phyloP scores from a whole-genome alignment of 2,113 vertebrate genomes.

The Meriones unguiculatus region DNA sequence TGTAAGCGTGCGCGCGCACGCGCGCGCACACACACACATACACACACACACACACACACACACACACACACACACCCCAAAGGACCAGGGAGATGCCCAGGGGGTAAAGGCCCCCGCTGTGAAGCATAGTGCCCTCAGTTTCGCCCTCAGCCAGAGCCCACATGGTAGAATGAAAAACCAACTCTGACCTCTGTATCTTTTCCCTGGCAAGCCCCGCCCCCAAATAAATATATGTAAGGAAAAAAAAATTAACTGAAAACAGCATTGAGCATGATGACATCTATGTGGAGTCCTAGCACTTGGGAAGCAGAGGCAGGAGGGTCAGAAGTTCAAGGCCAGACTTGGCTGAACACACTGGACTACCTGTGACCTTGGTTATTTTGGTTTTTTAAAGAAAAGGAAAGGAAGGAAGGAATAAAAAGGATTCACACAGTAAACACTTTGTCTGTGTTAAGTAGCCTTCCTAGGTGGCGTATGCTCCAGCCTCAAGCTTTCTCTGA shows the following conservation, averaged over 20 bases:
- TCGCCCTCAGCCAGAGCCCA: neutral
- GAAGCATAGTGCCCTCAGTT: neutral
- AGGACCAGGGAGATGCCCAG: neutral
- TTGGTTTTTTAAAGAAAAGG: neutral
- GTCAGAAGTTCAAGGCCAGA: neutral
- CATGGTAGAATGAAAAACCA: neutral
- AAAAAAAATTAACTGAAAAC: neutral
- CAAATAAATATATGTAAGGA: neutral
- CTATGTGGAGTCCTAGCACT: neutral
- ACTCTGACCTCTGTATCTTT: neutral
- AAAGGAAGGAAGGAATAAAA: neutral
- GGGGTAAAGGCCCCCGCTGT: neutral
- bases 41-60: neutral
- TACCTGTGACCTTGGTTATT: neutral
- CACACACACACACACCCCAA: neutral
- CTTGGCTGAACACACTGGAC: neutral
- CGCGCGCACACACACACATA: too few relatives aligned
- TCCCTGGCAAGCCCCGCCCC: neutral
- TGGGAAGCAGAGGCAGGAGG: too few relatives aligned
- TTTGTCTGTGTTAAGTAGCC: neutral
- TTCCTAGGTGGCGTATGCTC: neutral
- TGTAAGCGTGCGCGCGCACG: neutral
- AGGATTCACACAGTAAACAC: neutral
- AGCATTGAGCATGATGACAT: too few relatives aligned
- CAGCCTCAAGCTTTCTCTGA: neutral